Evolutionary conservation across 1,140 invertebrate genomes (phyloP), one percentile per base, ranked within the genome.

Genomic region (Epicauta chinensis): DNA sequence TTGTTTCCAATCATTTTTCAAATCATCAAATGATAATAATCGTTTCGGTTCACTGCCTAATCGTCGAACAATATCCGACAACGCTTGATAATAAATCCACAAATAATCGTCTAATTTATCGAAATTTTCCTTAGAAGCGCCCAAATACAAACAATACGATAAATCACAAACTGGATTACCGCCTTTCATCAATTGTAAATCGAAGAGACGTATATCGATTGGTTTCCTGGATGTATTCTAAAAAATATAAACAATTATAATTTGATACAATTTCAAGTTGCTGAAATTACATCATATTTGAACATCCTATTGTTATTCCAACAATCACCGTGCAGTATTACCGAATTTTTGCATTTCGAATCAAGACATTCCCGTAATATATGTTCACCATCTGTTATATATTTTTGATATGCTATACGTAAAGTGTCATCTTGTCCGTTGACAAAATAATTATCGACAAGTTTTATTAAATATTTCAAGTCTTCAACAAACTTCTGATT

Each of bases 241-340:
- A n/a, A n/a, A n/a, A n/a, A n/a, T n/a, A n/a, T n/a, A n/a, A n/a
- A n/a, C n/a, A n/a, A n/a, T n/a, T n/a, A n/a, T n/a, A n/a, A n/a
- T n/a, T n/a, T n/a, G n/a, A n/a, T n/a, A n/a, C n/a, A n/a, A n/a
- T n/a, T n/a, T n/a, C n/a, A n/a, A n/a, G n/a, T n/a, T n/a, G n/a
- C n/a, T n/a, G n/a, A n/a, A n/a, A n/a, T n/a, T n/a, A n/a, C n/a
- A n/a, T n/a, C n/a, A n/a, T n/a, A n/a, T n/a, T n/a, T n/a, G n/a
- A n/a, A n/a, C n/a, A n/a, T n/a, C n/a, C n/a, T n/a, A n/a, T 79
- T 79, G 51, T 78, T 78, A 39, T 69, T 71, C 71, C 74, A 76
- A 52, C 71, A 76, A 54, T 78, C 77, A 11, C 77, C 77, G 52
- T 79, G 77, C 30, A 67, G 64, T 71, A 76, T 77, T 70, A 75